Evolutionary conservation across 2,797 vertebrate species (phyloP).

Genomic region (Eulemur mongoz): DNA sequence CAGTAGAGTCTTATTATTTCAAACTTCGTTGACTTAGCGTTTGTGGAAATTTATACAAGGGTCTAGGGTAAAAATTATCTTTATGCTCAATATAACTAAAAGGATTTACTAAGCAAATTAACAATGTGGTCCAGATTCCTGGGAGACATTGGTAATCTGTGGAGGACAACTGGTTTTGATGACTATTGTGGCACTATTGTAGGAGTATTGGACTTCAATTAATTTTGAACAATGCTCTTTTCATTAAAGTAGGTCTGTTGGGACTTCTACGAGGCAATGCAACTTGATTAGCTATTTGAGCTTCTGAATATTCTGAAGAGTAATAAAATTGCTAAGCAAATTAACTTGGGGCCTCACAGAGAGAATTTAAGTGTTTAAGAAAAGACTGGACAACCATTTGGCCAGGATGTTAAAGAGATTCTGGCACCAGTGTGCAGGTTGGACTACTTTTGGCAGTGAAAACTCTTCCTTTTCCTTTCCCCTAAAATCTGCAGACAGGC

Average conservation of each 20-base stretch:
- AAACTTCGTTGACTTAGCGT: neutral
- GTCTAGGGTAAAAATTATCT: neutral
- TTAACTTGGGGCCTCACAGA: slow-evolving; percentile 23
- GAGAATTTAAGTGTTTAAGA: neutral
- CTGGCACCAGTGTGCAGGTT: neutral
- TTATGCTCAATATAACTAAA: neutral
- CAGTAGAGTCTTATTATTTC: neutral
- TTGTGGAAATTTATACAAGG: neutral
- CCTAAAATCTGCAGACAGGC: neutral
- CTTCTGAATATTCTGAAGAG: slow-evolving; percentile 39
- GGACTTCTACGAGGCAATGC: slow-evolving; percentile 21
- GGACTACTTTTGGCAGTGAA: neutral
- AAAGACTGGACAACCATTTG: neutral
- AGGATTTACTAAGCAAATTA: slow-evolving; percentile 4
- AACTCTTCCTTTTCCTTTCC: neutral
- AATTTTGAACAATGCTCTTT: slow-evolving; percentile 48
- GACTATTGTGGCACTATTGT: neutral
- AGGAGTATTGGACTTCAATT: neutral
- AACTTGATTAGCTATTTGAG: slow-evolving; percentile 28
- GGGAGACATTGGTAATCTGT: neutral
- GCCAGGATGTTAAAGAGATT: neutral
- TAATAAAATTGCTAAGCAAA: slow-evolving; percentile 24
- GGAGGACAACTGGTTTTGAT: neutral
- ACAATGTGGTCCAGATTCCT: neutral
- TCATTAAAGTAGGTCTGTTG: slow-evolving; percentile 12